These are phyloP conservation scores for Neodiprion virginianus DNA, from an alignment of 1,140 invertebrate genomes.

Conservation along the genomic window DNA sequence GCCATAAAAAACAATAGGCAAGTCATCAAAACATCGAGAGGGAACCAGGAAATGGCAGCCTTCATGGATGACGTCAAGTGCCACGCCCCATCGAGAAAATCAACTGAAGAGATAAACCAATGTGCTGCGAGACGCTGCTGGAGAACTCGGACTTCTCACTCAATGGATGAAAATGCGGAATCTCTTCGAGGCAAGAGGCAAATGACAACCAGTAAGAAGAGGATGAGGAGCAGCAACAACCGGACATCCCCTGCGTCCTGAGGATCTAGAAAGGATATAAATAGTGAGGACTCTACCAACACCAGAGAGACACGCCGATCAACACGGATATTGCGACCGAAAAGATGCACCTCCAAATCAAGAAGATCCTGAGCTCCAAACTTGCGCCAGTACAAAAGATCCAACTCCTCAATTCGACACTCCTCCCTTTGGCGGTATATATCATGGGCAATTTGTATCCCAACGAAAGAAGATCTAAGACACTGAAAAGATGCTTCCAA, in stretches of 20 bases:
- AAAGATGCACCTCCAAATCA: constrained; percentile 21
- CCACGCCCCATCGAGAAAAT: constrained; percentile 26
- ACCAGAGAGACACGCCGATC: constrained; percentile 24
- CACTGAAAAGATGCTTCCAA: constrained; percentile 27
- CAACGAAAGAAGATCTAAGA: constrained; percentile 8
- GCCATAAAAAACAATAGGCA: constrained; percentile 23
- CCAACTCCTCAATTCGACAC: constrained; percentile 27
- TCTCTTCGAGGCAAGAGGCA: constrained; percentile 18
- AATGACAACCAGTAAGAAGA: neutral
- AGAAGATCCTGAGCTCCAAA: constrained; percentile 27
- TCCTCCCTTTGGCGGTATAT: constrained; percentile 27
- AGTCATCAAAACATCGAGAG: constrained; percentile 24
- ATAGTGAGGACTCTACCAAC: constrained; percentile 32
- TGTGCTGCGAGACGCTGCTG: constrained; percentile 8
- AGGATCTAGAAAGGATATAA: constrained; percentile 30
- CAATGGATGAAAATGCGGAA: constrained; percentile 31
- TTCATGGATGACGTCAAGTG: constrained; percentile 41
- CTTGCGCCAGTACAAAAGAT: constrained; percentile 31
- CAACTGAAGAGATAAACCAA: constrained; percentile 10
- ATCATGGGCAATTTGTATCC: constrained; percentile 20
- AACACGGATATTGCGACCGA: constrained; percentile 23
- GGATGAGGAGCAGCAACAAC: constrained; percentile 14
- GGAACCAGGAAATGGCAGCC: constrained; percentile 28
- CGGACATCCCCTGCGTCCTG: constrained; percentile 24
- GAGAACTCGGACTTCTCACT: constrained; percentile 30